phyloP scores from a whole-genome alignment of 2,888 invertebrate genomes.

The Ormyrus thymus region DNA sequence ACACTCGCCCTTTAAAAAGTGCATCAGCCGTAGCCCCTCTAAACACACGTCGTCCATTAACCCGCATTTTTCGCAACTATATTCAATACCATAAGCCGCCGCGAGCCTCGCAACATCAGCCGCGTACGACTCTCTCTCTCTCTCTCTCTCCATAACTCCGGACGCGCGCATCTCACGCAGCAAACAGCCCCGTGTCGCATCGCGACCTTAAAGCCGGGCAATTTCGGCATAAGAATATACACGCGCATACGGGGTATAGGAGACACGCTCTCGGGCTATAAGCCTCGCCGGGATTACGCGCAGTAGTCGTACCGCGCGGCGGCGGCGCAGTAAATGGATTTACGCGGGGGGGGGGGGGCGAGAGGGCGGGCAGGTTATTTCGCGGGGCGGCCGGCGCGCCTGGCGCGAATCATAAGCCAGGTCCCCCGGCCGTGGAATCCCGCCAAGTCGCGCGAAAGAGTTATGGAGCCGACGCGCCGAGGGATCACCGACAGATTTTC shows the following conservation, averaged over 20 bases:
- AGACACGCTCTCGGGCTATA: background rate
- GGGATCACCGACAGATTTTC: background rate
- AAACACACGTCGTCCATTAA: too few relatives aligned
- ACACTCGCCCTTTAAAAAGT: too few relatives aligned
- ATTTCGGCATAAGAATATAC: slow-evolving; percentile 23
- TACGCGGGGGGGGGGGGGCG: slow-evolving; percentile 21
- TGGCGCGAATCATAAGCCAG: slow-evolving; percentile 60
- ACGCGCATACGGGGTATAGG: background rate
- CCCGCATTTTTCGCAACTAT: background rate
- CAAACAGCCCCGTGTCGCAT: background rate
- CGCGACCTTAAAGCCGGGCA: slow-evolving; percentile 6
- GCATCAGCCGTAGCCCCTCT: too few relatives aligned
- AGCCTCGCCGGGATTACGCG: slow-evolving; percentile 15
- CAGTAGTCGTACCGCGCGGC: slow-evolving; percentile 14
- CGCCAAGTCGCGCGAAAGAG: slow-evolving; percentile 67
- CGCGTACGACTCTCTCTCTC: background rate
- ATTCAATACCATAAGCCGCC: background rate
- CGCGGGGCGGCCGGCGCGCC: slow-evolving; percentile 40
- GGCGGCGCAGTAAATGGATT: slow-evolving; percentile 55
- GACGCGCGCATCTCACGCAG: too few relatives aligned
- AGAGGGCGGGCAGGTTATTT: slow-evolving; percentile 47
- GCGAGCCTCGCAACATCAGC: background rate
- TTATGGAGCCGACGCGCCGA: slow-evolving; percentile 60
- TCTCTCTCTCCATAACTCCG: too few relatives aligned
- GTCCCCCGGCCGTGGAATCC: slow-evolving; percentile 64